Percentiles rank a stretch among this genome's conserved stretches.
Conservation (phyloP, 2,113 vertebrate genomes). For the Mionectes macconnelli region DNA sequence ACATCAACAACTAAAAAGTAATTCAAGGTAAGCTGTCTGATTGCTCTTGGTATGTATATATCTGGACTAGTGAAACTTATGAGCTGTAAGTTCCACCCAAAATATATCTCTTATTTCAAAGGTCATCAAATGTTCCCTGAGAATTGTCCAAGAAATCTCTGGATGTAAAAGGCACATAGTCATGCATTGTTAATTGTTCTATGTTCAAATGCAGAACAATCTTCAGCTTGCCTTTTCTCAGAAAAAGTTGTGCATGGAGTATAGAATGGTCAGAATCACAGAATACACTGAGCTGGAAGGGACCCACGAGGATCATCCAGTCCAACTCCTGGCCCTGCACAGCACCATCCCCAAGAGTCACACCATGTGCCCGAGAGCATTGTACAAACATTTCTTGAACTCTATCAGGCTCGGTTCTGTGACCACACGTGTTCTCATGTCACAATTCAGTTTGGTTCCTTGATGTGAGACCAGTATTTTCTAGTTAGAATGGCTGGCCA, state of each 20-base stretch:
- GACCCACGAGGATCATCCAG: not conserved
- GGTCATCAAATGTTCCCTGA: not conserved
- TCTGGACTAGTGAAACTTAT: not conserved
- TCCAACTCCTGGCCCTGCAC: not conserved
- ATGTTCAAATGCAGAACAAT: not conserved
- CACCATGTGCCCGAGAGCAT: not conserved
- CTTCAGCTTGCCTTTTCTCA: not conserved
- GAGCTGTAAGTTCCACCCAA: not conserved
- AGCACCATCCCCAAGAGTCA: not conserved
- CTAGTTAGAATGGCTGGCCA: not conserved
- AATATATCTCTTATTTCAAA: not conserved
- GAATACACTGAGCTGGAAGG: not conserved
- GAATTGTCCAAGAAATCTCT: not conserved
- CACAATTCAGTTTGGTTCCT: not conserved
- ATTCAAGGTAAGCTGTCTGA: slow-evolving; percentile 70
- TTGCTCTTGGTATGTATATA: not conserved
- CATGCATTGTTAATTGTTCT: not conserved
- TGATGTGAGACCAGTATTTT: not conserved
- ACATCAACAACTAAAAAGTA: not conserved
- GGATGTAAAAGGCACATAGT: fast-evolving
- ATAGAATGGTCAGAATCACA: not conserved
- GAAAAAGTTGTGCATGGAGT: not conserved
- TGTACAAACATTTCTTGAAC: not conserved
- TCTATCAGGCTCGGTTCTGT: not conserved
- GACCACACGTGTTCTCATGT: not conserved